These are phyloP conservation scores for Acrobasis consociella DNA, from an alignment of 2,888 invertebrate genomes.

Conservation along the genomic window DNA sequence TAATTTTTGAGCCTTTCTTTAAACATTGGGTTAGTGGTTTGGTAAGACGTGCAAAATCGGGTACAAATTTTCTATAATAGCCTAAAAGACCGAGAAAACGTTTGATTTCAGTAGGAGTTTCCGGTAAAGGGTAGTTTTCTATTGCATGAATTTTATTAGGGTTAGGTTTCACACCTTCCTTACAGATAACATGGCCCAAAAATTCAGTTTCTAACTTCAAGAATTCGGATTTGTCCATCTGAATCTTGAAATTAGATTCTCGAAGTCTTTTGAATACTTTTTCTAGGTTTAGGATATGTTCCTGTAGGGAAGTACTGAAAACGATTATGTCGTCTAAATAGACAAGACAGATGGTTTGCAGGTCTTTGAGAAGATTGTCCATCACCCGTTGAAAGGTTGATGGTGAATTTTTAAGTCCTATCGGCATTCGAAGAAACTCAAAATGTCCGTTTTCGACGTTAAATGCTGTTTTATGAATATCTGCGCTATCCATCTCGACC, in stretches of 20 bases:
- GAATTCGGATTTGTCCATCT: constrained; percentile 12
- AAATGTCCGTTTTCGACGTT: constrained; percentile 24
- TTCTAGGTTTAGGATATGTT: constrained; percentile 25
- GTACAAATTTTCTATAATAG: constrained; percentile 19
- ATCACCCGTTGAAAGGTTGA: constrained; percentile 18
- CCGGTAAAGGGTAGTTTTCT: background rate
- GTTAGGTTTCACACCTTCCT: constrained; percentile 30
- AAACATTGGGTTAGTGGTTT: constrained; percentile 27
- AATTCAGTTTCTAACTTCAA: constrained; percentile 30
- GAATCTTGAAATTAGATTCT: constrained; percentile 34
- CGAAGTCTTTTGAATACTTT: constrained; percentile 32
- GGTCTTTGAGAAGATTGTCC: constrained; percentile 17
- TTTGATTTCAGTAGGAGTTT: constrained; percentile 13
- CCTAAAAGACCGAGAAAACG: background rate
- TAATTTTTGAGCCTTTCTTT: constrained; percentile 4
- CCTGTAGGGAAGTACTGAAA: background rate
- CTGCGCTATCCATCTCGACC: constrained; percentile 14
- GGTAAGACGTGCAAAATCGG: constrained; percentile 27
- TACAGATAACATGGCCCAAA: constrained; percentile 26
- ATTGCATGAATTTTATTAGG: constrained; percentile 23
- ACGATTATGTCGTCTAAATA: constrained; percentile 23
- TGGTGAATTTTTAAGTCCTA: constrained; percentile 26
- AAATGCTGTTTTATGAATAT: constrained; percentile 28
- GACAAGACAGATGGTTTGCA: constrained; percentile 19
- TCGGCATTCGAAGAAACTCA: constrained; percentile 27